phyloP scores from a whole-genome alignment of 2,797 vertebrate species.

The Prionace glauca region DNA sequence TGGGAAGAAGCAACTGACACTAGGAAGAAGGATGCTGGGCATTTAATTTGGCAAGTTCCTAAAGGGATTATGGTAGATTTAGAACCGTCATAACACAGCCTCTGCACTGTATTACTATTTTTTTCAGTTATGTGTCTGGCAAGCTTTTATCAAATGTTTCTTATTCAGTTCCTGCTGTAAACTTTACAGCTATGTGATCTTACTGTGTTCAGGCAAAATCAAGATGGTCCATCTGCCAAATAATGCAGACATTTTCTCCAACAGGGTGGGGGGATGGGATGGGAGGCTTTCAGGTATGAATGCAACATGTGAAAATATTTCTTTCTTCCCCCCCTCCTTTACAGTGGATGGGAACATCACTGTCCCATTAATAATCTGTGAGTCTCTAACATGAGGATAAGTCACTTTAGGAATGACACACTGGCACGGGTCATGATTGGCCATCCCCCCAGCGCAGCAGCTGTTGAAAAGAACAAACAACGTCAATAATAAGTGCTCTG shows the following conservation, averaged over 20 bases:
- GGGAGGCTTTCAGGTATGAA: not conserved
- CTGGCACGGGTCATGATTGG: no score
- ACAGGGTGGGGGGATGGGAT: not conserved
- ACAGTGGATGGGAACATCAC: not conserved
- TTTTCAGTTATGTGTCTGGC: constrained; percentile 25
- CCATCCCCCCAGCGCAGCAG: not conserved
- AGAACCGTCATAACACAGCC: constrained; percentile 37
- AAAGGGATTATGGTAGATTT: constrained; percentile 37
- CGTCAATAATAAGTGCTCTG: not conserved
- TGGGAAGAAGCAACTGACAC: constrained; percentile 56
- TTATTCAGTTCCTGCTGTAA: constrained; percentile 37
- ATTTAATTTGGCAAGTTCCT: constrained; percentile 38
- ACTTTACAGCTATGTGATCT: constrained; percentile 36
- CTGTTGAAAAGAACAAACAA: not conserved
- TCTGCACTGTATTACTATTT: constrained; percentile 36
- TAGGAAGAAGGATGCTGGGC: constrained; percentile 37
- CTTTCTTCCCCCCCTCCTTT: not conserved
- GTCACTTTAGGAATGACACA: not conserved
- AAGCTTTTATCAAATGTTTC: constrained; percentile 38
- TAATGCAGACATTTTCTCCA: constrained; percentile 28
- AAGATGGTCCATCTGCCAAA: constrained; percentile 34
- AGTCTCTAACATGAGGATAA: not conserved
- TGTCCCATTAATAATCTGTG: constrained; percentile 21
- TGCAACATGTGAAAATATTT: not conserved
- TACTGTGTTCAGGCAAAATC: constrained; percentile 25